Base-by-base conservation (phyloP, 1,140 invertebrate species). In the Belonocnema kinseyi region DNA sequence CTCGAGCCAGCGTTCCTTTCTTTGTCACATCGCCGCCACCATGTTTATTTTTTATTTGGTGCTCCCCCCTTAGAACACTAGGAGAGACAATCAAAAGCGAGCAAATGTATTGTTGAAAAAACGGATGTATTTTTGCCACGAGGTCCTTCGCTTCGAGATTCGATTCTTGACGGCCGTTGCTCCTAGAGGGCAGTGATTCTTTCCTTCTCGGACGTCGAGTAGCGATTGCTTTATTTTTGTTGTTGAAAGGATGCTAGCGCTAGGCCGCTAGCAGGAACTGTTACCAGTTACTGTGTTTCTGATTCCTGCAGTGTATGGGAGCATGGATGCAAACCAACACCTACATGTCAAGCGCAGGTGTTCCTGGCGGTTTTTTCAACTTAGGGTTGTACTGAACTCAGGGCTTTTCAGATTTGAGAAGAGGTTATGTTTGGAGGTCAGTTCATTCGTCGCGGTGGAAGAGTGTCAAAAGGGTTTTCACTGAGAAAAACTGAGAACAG, bases 151-250 rank as follows among this genome's bases (percentile, higher is more conserved):
- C 14, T 61, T 61, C 58, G 61, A 33, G 61, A 40, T 66, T 66
- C 61, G 26, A 66, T 66, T 66, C 61, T 66, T 66, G 33, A 66
- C 61, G 61, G 61, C 61, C 61, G 26, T 46, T 66, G 61, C 33
- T 66, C 61, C 61, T 66, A 66, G 61, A 61, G 58, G 58, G 58
- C 58, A 61, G 61, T 66, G 61, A 66, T 66, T 66, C 26, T 66
- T 66, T 54, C 19, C 53, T 33, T 54, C 16, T 6, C 53, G 8
- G 16, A 54, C n/a, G 16, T n/a, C 8, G 3, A 54, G 53, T 3
- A 17, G 19, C 8, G 53, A 54, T 54, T 7, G 53, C 19, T 54
- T 54, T 54, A 54, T 54, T 54, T 54, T 54, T 54, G 17, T 54
- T 10, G 13, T 54, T 12, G 16, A 16, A 19, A n/a, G 21, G 13